Conservation (phyloP, 2,113 vertebrate genomes). For the Rhynchopsitta pachyrhyncha region DNA sequence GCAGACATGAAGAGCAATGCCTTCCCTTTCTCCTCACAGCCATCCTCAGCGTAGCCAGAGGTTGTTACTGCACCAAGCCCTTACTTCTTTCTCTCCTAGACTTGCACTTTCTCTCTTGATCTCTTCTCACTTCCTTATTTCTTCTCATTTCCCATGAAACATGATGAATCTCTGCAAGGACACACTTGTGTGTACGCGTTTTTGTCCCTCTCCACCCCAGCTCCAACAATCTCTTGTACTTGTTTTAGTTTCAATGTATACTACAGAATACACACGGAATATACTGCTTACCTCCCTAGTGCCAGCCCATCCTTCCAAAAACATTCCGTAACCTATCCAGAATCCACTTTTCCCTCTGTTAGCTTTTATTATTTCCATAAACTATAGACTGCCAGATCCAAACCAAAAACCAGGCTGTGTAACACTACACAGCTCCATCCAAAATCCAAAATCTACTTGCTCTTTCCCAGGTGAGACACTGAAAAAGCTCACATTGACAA, state of each 20-base stretch:
- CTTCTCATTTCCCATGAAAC: neutral
- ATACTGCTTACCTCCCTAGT: neutral
- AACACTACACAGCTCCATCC: neutral
- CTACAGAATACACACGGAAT: neutral
- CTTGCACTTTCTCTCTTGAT: neutral
- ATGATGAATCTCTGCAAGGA: neutral
- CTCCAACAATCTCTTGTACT: neutral
- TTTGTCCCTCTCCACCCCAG: neutral
- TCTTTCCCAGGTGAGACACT: neutral
- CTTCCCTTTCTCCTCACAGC: neutral
- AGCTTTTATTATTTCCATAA: neutral
- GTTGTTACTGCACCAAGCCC: neutral
- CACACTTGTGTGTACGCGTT: fast-evolving
- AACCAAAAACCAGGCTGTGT: neutral
- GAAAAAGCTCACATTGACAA: neutral
- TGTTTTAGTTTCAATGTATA: neutral
- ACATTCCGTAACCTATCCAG: neutral
- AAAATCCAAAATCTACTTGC: neutral
- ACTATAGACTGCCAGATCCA: neutral
- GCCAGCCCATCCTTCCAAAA: neutral
- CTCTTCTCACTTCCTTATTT: neutral
- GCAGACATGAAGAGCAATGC: fast-evolving
- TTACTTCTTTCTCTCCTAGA: neutral
- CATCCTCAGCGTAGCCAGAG: fast-evolving
- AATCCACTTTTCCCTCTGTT: neutral